These are phyloP conservation scores for Nicator chloris DNA, from an alignment of 2,113 vertebrate genomes.

Conservation along the genomic window DNA sequence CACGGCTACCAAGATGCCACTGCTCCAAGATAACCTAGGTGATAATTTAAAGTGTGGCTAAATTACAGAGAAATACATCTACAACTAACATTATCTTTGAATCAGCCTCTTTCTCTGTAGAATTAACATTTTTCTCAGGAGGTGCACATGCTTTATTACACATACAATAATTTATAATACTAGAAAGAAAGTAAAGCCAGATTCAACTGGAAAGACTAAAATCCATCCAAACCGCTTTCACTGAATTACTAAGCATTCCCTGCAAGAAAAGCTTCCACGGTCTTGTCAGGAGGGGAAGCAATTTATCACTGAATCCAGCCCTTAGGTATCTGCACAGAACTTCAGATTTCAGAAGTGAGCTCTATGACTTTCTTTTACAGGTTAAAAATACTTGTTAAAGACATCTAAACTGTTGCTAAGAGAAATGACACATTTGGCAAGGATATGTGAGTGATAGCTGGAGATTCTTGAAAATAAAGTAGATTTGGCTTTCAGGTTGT, in stretches of 20 bases:
- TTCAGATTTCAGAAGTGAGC: conserved; percentile 10
- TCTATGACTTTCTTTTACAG: conserved; percentile 28
- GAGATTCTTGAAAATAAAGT: conserved; percentile 47
- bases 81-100: not conserved
- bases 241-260: not conserved
- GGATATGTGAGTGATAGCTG: conserved; percentile 13
- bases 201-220: conserved; percentile 13
- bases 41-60: not conserved
- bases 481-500: conserved; percentile 30
- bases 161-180: not conserved
- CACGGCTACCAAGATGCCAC: not conserved
- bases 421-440: conserved; percentile 51
- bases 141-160: not conserved
- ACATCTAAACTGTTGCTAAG: conserved; percentile 40
- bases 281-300: not conserved
- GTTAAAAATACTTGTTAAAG: conserved; percentile 58
- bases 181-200: not conserved
- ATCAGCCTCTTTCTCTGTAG: not conserved
- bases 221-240: not conserved
- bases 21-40: not conserved
- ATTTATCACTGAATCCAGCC: not conserved
- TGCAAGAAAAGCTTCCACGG: not conserved
- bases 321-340: not conserved
- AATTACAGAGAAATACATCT: not conserved
- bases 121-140: not conserved